Percentiles rank a stretch among this genome's conserved stretches.
These are phyloP conservation scores for Asobara japonica DNA, from an alignment of 1,140 invertebrate species.

Conservation along the genomic window DNA sequence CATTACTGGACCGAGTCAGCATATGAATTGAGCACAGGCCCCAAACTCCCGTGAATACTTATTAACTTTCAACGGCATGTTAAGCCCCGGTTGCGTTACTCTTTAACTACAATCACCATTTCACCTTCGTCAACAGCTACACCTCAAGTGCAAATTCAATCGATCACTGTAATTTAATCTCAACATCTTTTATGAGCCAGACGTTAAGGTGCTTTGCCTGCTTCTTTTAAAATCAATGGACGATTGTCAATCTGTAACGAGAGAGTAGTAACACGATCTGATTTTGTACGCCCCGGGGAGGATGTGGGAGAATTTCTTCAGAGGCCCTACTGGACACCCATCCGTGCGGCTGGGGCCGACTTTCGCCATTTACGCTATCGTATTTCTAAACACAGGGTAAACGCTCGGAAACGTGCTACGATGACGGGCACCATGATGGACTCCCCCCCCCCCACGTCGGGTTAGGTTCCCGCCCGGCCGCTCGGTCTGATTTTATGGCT, in stretches of 20 bases:
- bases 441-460: too few relatives aligned
- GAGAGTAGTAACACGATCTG: background rate
- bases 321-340: too few relatives aligned
- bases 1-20: background rate
- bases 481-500: too few relatives aligned
- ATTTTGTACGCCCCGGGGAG: too few relatives aligned
- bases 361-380: too few relatives aligned
- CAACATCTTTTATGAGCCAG: background rate
- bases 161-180: constrained; percentile 22
- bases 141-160: constrained; percentile 4
- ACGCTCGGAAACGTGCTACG: too few relatives aligned
- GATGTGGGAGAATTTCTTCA: too few relatives aligned
- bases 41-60: constrained; percentile 13
- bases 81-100: background rate
- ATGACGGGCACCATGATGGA: too few relatives aligned
- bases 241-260: background rate
- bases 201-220: background rate
- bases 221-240: background rate
- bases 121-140: background rate
- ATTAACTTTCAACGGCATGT: constrained; percentile 28
- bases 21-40: background rate
- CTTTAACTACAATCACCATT: background rate
- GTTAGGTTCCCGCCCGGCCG: too few relatives aligned
- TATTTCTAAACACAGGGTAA: too few relatives aligned
- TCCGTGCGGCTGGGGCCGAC: too few relatives aligned